phyloP scores from a whole-genome alignment of 2,797 vertebrate genomes.

The Bovichtus variegatus region DNA sequence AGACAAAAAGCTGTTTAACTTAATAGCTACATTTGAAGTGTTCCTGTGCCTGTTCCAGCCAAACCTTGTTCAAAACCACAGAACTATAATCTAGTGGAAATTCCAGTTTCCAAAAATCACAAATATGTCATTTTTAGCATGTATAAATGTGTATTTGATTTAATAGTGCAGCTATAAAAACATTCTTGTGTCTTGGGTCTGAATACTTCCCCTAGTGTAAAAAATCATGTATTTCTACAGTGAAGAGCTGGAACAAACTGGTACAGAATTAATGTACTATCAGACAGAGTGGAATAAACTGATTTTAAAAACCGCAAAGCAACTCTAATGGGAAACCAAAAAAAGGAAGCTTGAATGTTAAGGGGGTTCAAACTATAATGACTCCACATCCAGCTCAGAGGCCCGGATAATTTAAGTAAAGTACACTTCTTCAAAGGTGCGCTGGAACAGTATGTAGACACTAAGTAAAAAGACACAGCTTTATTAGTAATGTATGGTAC shows the following conservation, averaged over 20 bases:
- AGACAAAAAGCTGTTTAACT: not conserved
- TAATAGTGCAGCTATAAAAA: not conserved
- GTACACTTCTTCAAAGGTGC: not conserved
- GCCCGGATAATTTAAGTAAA: not conserved
- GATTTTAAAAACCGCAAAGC: not conserved
- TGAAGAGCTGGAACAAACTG: not conserved
- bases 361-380: not conserved
- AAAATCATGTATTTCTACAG: not conserved
- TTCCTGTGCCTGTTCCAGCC: constrained; percentile 4
- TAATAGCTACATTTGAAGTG: not conserved
- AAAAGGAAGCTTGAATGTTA: not conserved
- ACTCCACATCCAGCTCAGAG: not conserved
- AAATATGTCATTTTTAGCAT: not conserved
- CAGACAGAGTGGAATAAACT: not conserved
- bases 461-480: too few relatives aligned
- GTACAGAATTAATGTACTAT: not conserved
- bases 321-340: not conserved
- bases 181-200: not conserved
- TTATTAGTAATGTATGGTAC: too few relatives aligned
- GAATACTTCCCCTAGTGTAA: not conserved
- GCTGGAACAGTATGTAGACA: not conserved
- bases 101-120: not conserved
- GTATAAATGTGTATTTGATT: not conserved
- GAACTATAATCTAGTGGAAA: not conserved
- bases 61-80: not conserved